Percentiles rank a stretch among this genome's conserved stretches.
Conservation (phyloP, 1,140 invertebrate species). For the Polypedilum pembai region DNA sequence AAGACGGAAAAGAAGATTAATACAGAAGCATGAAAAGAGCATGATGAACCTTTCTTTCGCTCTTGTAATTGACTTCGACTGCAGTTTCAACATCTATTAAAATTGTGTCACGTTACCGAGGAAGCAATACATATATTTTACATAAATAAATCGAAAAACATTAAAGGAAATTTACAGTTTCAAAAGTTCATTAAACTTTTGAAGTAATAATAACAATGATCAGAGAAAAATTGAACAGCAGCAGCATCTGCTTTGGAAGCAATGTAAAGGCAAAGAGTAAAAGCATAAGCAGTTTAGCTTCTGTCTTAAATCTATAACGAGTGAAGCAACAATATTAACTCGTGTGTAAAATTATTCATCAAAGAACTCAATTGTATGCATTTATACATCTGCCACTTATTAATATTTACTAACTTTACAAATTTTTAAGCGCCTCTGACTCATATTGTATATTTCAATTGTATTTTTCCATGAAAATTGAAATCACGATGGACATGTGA, state of each 20-base stretch:
- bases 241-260: conserved; percentile 1
- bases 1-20: too few species aligned
- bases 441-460: neutral
- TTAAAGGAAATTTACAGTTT: neutral
- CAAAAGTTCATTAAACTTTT: neutral
- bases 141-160: too few species aligned
- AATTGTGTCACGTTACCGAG: too few species aligned
- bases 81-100: too few species aligned
- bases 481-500: conserved; percentile 1
- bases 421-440: neutral
- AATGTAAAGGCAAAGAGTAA: neutral
- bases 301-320: neutral
- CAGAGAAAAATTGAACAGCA: neutral
- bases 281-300: neutral
- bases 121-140: too few species aligned
- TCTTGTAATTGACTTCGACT: too few species aligned
- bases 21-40: too few species aligned
- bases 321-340: neutral
- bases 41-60: too few species aligned
- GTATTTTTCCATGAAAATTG: neutral
- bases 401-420: neutral
- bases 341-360: neutral
- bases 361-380: neutral
- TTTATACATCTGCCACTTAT: neutral
- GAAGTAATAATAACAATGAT: neutral